Evolutionary conservation across 2,113 vertebrate species (phyloP).

Genomic region (Coregonus clupeaformis): DNA sequence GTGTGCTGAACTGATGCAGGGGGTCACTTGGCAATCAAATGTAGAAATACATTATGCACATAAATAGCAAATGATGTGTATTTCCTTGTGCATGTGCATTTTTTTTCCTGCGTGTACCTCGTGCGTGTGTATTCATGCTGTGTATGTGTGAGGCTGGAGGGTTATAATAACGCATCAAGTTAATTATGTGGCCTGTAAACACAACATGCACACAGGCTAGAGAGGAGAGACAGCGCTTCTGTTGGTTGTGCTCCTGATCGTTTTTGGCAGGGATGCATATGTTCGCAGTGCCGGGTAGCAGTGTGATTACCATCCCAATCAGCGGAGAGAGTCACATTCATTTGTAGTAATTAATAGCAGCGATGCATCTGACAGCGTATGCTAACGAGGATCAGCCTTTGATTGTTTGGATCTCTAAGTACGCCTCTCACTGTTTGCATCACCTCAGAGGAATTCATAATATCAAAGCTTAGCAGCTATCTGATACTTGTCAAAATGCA

Average conservation of each 20-base stretch:
- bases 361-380: conserved; percentile 94
- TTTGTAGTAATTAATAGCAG: conserved; percentile 99
- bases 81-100: conserved; percentile 22
- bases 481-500: conserved; percentile 99
- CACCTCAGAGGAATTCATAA: conserved; percentile 95
- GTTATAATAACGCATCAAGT: conserved; percentile 73
- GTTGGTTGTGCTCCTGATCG: conserved; percentile 87
- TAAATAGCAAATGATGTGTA: conserved; percentile 22
- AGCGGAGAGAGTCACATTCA: conserved; percentile 96
- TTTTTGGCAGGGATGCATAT: conserved; percentile 97
- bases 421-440: conserved; percentile 95
- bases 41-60: conserved; percentile 44
- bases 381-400: conserved; percentile 93
- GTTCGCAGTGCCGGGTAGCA: conserved; percentile 81
- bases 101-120: conserved; percentile 5
- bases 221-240: conserved; percentile 72
- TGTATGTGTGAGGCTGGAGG: conserved; percentile 39
- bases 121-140: conserved; percentile 2
- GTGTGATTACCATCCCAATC: conserved; percentile 96
- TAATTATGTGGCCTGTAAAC: conserved; percentile 84
- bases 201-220: conserved; percentile 50
- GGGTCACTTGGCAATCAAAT: conserved; percentile 50
- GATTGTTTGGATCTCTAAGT: conserved; percentile 99
- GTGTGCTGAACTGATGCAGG: conserved; percentile 11
- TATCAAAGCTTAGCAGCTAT: conserved; percentile 98